These are phyloP conservation scores for Cololabis saira DNA, from an alignment of 2,113 vertebrate genomes.

Conservation along the genomic window DNA sequence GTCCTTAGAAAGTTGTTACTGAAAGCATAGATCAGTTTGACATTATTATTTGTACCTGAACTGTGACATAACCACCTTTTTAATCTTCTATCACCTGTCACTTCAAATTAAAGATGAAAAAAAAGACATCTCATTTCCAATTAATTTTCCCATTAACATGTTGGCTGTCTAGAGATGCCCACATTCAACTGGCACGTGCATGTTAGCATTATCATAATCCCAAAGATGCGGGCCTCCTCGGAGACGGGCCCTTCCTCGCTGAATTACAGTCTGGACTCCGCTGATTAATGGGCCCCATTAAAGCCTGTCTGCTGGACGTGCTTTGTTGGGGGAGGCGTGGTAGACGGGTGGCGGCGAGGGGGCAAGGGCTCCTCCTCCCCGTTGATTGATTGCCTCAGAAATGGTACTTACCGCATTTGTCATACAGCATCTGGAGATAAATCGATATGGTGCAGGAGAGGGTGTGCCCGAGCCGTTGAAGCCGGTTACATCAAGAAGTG, in stretches of 20 bases:
- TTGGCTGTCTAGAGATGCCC: conserved; percentile 4
- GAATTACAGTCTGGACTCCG: conserved; percentile 49
- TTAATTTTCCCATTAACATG: too few relatives aligned
- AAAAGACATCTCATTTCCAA: conserved; percentile 8
- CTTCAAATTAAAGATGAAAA: conserved; percentile 17
- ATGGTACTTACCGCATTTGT: conserved; percentile 73
- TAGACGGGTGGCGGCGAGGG: conserved; percentile 43
- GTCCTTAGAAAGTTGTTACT: conserved; percentile 38
- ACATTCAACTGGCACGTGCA: conserved; percentile 23
- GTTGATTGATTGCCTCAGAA: conserved; percentile 74
- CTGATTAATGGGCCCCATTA: conserved; percentile 80
- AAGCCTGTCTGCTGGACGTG: conserved; percentile 62
- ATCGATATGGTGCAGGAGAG: conserved; percentile 46
- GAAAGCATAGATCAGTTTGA: conserved; percentile 24
- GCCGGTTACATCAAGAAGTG: conserved; percentile 40
- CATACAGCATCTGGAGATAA: conserved; percentile 67
- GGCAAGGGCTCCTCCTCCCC: conserved; percentile 39
- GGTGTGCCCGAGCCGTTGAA: conserved; percentile 10
- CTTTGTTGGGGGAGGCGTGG: conserved; percentile 38
- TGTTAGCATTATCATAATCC: conserved; percentile 9
- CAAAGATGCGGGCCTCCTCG: conserved; percentile 44
- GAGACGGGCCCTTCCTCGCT: conserved; percentile 27
- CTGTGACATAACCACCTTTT: conserved; percentile 52
- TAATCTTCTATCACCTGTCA: conserved; percentile 54
- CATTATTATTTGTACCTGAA: conserved; percentile 59